Base-by-base conservation (phyloP, 2,113 vertebrate species). In the Myrmecobius fasciatus region DNA sequence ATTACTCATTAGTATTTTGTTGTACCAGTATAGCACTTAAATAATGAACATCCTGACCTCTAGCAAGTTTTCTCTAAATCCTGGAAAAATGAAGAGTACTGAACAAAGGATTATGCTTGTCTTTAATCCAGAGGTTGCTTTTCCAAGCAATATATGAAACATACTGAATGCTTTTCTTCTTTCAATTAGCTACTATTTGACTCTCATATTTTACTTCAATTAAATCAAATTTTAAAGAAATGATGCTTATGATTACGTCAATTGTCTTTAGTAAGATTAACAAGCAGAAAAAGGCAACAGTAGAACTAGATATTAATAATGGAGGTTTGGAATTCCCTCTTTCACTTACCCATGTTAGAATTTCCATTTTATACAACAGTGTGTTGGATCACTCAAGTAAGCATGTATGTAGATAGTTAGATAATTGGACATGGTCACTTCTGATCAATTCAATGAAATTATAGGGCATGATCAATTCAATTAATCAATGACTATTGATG, bases 261-360 rank as follows among this genome's bases (percentile, higher is more conserved):
- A 92, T 89, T 56, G 89, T 31, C 25, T 93, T 94, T 91, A n/a
- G 48, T 53, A 60, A 95, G 75, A 89, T 17, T 43, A 75, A n/a
- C 4, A 75, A 75, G 31, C 4, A 75, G 14, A 31, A 92, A n/a
- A 53, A 92, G 43, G 48, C 12, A 54, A 52, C 20, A 49, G 92
- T 94, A 96, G 46, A 89, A 88, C 48, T 91, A 25, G 90, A 9
- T 48, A 54, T 52, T 91, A 48, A 49, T 52, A 94, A 93, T 54
- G 31, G 47, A 89, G 0, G 96, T 11, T 91, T 31, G 93, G 92
- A 91, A 91, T 17, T 25, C 92, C 36, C 90, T 95, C 91, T 96
- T 93, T 96, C 14, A 96, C 52, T 92, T 93, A 93, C 7, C 20
- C 8, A 48, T 25, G 43, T 26, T 17, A 92, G 7, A 93, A 3